phyloP scores from a whole-genome alignment of 92 coral and sea anemone genomes.

The Scolanthus callimorphus region DNA sequence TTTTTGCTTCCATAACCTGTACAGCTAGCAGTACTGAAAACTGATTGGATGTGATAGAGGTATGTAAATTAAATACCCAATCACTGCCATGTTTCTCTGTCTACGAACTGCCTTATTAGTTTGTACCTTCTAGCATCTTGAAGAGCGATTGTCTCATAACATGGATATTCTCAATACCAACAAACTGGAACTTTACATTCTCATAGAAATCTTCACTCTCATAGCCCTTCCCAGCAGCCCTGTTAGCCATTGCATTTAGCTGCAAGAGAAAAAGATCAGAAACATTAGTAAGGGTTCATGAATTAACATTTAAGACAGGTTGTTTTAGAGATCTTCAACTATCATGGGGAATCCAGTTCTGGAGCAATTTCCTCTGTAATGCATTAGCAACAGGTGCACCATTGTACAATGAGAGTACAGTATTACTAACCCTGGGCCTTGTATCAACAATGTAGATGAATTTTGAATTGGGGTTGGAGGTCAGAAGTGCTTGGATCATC shows the following conservation, averaged over 20 bases:
- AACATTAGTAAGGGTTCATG: too few species aligned
- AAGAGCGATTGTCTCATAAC: slow-evolving; percentile 98
- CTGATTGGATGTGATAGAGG: slow-evolving; percentile 86
- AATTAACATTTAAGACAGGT: not conserved
- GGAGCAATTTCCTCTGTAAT: not conserved
- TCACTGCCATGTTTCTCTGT: too few species aligned
- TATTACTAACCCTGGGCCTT: slow-evolving; percentile 93
- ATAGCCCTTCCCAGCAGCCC: slow-evolving; percentile 98
- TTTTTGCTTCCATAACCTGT: too few species aligned
- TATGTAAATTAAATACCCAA: too few species aligned
- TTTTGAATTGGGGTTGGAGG: slow-evolving; percentile 73
- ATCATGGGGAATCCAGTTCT: not conserved
- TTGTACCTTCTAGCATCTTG: slow-evolving; percentile 82
- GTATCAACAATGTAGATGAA: slow-evolving; percentile 93
- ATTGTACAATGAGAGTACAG: too few species aligned
- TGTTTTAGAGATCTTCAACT: not conserved
- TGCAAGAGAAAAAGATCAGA: slow-evolving; percentile 19
- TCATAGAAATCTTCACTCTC: slow-evolving; percentile 95
- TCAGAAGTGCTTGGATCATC: slow-evolving; percentile 79
- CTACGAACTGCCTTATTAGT: too few species aligned
- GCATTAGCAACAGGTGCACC: too few species aligned
- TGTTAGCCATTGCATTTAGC: slow-evolving; percentile 98
- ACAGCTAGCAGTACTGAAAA: slow-evolving; percentile 96
- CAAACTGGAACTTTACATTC: slow-evolving; percentile 94
- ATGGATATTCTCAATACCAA: slow-evolving; percentile 97